These are phyloP conservation scores for Polymixis lichenea DNA, from an alignment of 2,888 invertebrate genomes.

Conservation along the genomic window DNA sequence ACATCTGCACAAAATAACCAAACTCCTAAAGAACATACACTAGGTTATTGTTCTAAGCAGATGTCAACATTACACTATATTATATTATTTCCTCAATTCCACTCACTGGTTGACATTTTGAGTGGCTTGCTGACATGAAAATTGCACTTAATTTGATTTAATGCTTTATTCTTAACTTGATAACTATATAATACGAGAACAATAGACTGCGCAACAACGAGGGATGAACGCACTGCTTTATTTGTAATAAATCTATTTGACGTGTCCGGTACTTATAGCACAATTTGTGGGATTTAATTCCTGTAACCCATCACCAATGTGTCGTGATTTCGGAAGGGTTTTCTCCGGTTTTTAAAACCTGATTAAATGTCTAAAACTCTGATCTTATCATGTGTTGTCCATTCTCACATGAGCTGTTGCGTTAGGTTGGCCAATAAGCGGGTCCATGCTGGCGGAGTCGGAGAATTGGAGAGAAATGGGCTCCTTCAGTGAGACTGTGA, in stretches of 20 bases:
- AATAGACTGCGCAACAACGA: conserved; percentile 42
- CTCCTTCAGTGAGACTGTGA: background rate
- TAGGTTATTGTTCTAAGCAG: conserved; percentile 37
- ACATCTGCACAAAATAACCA: no score
- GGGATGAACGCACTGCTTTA: conserved; percentile 27
- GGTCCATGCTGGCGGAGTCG: background rate
- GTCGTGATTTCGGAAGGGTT: background rate
- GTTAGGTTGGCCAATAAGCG: no score
- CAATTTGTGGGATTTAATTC: background rate
- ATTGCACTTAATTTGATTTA: conserved; percentile 68
- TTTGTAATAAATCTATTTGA: conserved; percentile 25
- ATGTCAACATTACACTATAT: conserved; percentile 46
- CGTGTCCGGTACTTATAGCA: background rate
- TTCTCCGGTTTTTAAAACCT: background rate
- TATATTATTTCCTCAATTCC: conserved; percentile 49
- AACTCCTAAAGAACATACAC: conserved; percentile 10
- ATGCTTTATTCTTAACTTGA: conserved; percentile 63
- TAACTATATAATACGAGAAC: conserved; percentile 59
- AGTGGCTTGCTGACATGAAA: conserved; percentile 76
- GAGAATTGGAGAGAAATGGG: background rate
- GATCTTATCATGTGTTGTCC: background rate
- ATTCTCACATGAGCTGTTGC: background rate
- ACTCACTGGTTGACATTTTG: conserved; percentile 69
- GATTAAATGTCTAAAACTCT: background rate
- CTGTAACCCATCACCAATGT: background rate